These are phyloP conservation scores for Sebastes trivittatus DNA, from an alignment of 2,797 vertebrate genomes.

Conservation along the genomic window DNA sequence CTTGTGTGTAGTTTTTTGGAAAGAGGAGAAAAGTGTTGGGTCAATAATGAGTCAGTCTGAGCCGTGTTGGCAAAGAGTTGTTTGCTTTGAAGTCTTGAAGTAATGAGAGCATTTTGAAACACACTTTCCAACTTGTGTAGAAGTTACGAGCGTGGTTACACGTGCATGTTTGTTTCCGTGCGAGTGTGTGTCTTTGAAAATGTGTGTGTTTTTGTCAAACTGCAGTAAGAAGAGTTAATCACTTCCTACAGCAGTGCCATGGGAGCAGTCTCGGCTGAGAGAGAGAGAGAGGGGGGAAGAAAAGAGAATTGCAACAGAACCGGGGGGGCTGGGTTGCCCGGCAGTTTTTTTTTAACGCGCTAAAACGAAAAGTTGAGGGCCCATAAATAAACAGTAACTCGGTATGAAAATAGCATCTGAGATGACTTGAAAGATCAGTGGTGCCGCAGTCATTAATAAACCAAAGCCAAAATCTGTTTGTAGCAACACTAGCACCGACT, in stretches of 20 bases:
- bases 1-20: slow-evolving; percentile 11
- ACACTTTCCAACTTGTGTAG: slow-evolving; percentile 17
- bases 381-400: slow-evolving; percentile 61
- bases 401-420: slow-evolving; percentile 59
- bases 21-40: slow-evolving; percentile 12
- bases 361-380: slow-evolving; percentile 26
- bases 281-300: background rate
- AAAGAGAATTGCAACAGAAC: slow-evolving; percentile 26
- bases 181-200: slow-evolving; percentile 31
- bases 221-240: slow-evolving; percentile 62
- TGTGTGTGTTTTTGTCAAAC: slow-evolving; percentile 53
- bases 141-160: slow-evolving; percentile 13
- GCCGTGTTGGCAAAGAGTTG: slow-evolving; percentile 34
- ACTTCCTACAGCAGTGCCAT: slow-evolving; percentile 50
- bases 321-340: slow-evolving; percentile 3
- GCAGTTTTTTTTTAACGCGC: slow-evolving; percentile 14
- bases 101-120: slow-evolving; percentile 60
- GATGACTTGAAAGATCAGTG: slow-evolving; percentile 65
- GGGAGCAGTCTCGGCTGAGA: slow-evolving; percentile 25
- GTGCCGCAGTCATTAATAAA: slow-evolving; percentile 68
- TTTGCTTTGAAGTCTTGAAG: slow-evolving; percentile 62
- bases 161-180: slow-evolving; percentile 30
- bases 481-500: slow-evolving; percentile 41
- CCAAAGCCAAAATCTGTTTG: slow-evolving; percentile 64
- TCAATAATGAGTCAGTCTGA: slow-evolving; percentile 58